Evolutionary conservation across 1,140 invertebrate species (phyloP).

Genomic region (Gryon sp.): DNA sequence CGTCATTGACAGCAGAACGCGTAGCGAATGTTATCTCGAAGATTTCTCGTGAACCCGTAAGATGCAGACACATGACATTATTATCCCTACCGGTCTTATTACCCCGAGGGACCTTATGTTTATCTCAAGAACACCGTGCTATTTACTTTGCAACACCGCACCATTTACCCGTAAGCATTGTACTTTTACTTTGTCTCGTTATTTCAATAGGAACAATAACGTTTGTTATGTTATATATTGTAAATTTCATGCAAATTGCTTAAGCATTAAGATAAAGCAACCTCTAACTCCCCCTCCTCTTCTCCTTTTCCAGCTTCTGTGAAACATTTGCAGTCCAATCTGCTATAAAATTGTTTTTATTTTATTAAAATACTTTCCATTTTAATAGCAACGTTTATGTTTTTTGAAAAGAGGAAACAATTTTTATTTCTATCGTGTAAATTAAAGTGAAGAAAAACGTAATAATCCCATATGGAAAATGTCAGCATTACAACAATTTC

Average conservation of each 20-base stretch:
- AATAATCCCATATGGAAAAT: too few relatives aligned
- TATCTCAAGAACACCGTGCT: constrained; percentile 31
- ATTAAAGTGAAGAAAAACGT: constrained; percentile 7
- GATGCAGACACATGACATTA: constrained; percentile 27
- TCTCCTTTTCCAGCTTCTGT: neutral
- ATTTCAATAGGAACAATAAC: constrained; percentile 44
- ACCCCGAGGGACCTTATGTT: constrained; percentile 36
- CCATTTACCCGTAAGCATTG: constrained; percentile 38
- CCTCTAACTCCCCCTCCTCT: too few relatives aligned
- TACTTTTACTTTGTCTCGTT: constrained; percentile 37
- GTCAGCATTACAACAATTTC: too few relatives aligned
- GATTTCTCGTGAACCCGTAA: constrained; percentile 17
- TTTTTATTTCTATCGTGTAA: constrained; percentile 11
- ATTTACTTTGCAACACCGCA: constrained; percentile 37
- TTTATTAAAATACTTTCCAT: neutral
- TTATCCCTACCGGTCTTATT: constrained; percentile 34
- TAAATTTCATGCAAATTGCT: constrained; percentile 36
- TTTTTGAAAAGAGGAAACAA: too few relatives aligned
- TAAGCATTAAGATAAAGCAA: constrained; percentile 17
- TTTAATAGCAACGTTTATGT: neutral
- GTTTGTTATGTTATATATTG: constrained; percentile 21
- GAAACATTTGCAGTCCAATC: constrained; percentile 10
- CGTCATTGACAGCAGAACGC: constrained; percentile 14
- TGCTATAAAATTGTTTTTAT: constrained; percentile 5
- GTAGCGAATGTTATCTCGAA: constrained; percentile 18